Evolutionary conservation across 2,888 invertebrate genomes (phyloP), one percentile per base, ranked within the genome.

Genomic region (Panorpa germanica): DNA sequence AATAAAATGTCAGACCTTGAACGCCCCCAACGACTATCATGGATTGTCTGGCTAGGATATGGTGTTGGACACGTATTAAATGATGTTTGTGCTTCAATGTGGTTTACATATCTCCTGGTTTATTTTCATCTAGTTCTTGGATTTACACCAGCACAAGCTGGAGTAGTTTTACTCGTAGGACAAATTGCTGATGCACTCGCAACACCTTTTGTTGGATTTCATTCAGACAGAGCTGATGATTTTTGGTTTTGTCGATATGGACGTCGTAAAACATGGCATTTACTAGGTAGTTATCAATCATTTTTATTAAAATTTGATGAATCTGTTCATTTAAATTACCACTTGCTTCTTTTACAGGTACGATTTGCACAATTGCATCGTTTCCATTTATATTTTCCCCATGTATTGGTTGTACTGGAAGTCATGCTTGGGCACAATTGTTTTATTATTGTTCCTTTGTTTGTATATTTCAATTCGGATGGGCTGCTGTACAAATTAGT

Each of bases 401-500:
- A 25, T 85, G 82, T 46, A 53, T 78, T 36, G 65, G 63, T 28
- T 80, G 80, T 46, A 55, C 63, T 14, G 45, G 52, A 32, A 55
- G 70, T 25, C 62, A 69, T 42, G 62, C 67, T 41, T 69, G 68
- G 65, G 71, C 75, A 13, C 69, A 76, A 52, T 56, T 82, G 48
- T 59, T 72, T 41, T 82, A 82, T 49, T 82, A 71, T 52, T 63
- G 70, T 15, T 62, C 73, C 29, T 81, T 82, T 46, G 75, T 82
- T 29, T 52, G 72, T 25, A 71, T 90, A 45, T 86, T 83, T 49
- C 88, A 90, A 63, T 81, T 90, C 54, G 90, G 90, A 10, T 90
- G 90, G 90, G 88, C 90, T 4, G 59, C 81, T 2, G 77, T 81
- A 1, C 90, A 90, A 58, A 85, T 91, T 44, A 83, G 86, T 13